Evolutionary conservation across 2,888 invertebrate genomes (phyloP).

Genomic region (Herminia tarsipennalis): DNA sequence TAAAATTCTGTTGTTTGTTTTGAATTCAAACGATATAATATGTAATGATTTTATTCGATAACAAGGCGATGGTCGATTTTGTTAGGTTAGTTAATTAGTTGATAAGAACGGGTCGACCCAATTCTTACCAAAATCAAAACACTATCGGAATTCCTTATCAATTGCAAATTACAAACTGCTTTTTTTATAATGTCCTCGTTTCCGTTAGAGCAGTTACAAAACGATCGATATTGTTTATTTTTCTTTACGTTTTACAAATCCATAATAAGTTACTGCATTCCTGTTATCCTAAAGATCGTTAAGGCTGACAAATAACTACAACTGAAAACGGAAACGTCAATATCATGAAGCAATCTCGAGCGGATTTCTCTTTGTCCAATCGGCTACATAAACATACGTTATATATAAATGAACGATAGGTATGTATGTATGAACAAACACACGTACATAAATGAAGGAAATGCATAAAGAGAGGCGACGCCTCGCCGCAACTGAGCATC

Average conservation of each 20-base stretch:
- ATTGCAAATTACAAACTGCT: constrained; percentile 2
- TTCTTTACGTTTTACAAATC: too few relatives aligned
- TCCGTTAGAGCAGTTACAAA: too few relatives aligned
- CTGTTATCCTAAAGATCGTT: too few relatives aligned
- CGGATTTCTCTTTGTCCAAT: constrained; percentile 30
- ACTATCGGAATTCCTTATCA: constrained; percentile 16
- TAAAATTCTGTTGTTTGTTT: too few relatives aligned
- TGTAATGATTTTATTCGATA: too few relatives aligned
- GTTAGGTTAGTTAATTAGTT: too few relatives aligned
- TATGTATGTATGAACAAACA: constrained; percentile 40
- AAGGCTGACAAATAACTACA: constrained; percentile 20
- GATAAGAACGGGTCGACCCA: constrained; percentile 9
- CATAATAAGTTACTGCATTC: too few relatives aligned
- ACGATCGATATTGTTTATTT: too few relatives aligned
- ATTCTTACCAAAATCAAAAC: constrained; percentile 17
- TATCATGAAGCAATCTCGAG: constrained; percentile 25
- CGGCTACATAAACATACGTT: constrained; percentile 19
- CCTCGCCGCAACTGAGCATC: constrained; percentile 52
- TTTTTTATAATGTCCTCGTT: neutral
- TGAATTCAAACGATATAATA: too few relatives aligned
- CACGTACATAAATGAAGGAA: constrained; percentile 46
- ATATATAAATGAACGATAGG: too few relatives aligned
- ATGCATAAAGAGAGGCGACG: constrained; percentile 53
- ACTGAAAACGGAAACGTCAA: constrained; percentile 12
- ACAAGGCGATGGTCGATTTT: too few relatives aligned